Evolutionary conservation across 2,797 vertebrate genomes (phyloP), one percentile per base, ranked within the genome.

Genomic region (Scyliorhinus canicula): DNA sequence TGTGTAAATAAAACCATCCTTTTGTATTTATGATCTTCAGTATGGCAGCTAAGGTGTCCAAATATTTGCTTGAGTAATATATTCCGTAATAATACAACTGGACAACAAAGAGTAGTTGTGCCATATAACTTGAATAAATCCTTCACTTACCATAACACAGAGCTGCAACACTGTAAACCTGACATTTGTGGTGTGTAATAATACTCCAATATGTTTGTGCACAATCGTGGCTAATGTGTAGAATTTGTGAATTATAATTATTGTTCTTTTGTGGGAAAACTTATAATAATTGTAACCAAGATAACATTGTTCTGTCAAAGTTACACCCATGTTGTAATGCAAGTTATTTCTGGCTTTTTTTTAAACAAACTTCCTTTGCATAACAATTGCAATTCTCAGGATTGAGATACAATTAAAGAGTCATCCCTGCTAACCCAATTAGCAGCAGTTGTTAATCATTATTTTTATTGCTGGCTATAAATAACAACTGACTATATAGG

Each of bases 11-110:
- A 86, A 71, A 26, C 63, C 44, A 91, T 44, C n/a, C 19, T 91
- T 91, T 93, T 93, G 44, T 63, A 67, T 60, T 90, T 90, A 63
- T 63, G 86, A 90, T 63, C 88, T 91, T 91, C 93, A 52, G 44
- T 50, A 74, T 94, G 67, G 93, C 44, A 74, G 93, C 93, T 94
- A 74, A 94, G 40, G 12, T 52, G 26, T 52, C 65, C 14, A 55
- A 69, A 35, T 55, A 93, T 28, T n/a, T 69, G 47, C 28, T 94
- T 69, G 5, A 93, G 69, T 71, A 35, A 19, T 94, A 93, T 52
- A 28, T 35, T 67, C 57, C 71, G 44, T 94, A 44, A 57, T 90
- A 88, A 35, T 57, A 90, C 12, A 94, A 69, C 24, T 74, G 47
- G 16, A 44, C 57, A 74, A 52, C 16, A 52, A 28, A 94, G 11